phyloP scores from a whole-genome alignment of 2,797 vertebrate species.

The Anas flavirostris region DNA sequence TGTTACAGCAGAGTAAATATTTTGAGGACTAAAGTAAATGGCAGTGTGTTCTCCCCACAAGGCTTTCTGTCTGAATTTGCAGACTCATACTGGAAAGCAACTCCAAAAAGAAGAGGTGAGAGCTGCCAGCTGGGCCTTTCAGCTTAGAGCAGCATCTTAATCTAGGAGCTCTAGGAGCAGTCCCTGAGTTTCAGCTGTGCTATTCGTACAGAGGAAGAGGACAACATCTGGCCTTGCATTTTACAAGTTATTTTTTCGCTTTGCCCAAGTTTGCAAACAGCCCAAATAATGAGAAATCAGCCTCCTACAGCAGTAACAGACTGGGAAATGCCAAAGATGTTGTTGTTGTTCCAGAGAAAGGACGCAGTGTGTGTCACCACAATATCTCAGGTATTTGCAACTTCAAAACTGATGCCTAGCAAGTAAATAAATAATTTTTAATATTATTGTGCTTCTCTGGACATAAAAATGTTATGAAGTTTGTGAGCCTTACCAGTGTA shows the following conservation, averaged over 20 bases:
- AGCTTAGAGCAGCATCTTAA: neutral
- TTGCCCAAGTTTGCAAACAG: neutral
- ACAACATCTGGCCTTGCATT: neutral
- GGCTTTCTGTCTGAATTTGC: neutral
- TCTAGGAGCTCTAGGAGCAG: neutral
- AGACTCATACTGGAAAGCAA: fast-evolving
- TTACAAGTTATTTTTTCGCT: neutral
- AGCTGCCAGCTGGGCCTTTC: neutral
- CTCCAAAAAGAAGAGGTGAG: fast-evolving
- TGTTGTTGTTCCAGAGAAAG: neutral
- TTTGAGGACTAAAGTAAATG: neutral
- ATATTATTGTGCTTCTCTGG: neutral
- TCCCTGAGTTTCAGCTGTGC: neutral
- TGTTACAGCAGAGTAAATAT: neutral
- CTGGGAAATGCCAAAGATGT: neutral
- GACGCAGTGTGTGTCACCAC: fast-evolving
- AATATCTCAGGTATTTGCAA: neutral
- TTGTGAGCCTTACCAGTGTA: neutral
- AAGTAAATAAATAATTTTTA: neutral
- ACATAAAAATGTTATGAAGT: neutral
- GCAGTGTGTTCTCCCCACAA: neutral
- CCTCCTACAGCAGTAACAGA: neutral
- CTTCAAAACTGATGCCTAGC: neutral
- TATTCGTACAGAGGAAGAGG: neutral
- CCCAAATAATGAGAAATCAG: neutral